Conservation (phyloP, 2,113 vertebrate genomes). For the Taurulus bubalis region DNA sequence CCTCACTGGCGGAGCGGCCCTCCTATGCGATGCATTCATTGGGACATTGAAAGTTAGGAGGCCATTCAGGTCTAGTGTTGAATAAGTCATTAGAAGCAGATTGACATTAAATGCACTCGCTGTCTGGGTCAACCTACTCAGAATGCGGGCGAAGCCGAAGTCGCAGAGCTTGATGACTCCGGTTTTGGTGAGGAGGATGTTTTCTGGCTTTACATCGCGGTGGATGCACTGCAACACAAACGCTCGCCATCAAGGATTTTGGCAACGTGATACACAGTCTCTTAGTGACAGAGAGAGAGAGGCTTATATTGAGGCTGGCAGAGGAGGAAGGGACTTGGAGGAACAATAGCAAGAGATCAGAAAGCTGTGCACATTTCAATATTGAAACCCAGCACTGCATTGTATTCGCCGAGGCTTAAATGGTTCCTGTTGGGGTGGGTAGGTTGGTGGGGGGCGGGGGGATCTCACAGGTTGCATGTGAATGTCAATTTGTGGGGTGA, state of each 20-base stretch:
- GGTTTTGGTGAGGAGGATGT: conserved; percentile 96
- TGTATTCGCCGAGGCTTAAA: neutral
- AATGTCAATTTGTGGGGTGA: neutral
- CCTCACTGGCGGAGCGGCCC: conserved; percentile 54
- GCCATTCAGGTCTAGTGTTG: conserved; percentile 39
- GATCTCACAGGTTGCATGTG: neutral
- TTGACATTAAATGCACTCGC: conserved; percentile 55
- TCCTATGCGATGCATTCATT: conserved; percentile 31
- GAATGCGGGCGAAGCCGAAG: conserved; percentile 95
- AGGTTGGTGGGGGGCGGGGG: no score
- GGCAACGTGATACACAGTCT: conserved; percentile 19
- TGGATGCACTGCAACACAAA: conserved; percentile 92
- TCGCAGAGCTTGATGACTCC: conserved; percentile 96
- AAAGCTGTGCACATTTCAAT: neutral
- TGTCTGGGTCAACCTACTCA: conserved; percentile 86
- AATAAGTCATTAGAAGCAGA: conserved; percentile 74
- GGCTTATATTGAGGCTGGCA: conserved; percentile 1
- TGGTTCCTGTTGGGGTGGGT: neutral
- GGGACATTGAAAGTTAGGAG: conserved; percentile 70
- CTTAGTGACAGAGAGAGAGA: conserved; percentile 1
- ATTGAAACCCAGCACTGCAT: neutral
- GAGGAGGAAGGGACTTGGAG: conserved; percentile 9
- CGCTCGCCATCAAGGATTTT: conserved; percentile 13
- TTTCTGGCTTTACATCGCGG: conserved; percentile 96
- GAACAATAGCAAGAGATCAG: conserved; percentile 23